Percentiles rank a stretch among this genome's conserved stretches.
phyloP scores from a whole-genome alignment of 1,140 invertebrate genomes.

The Telenomus remus region DNA sequence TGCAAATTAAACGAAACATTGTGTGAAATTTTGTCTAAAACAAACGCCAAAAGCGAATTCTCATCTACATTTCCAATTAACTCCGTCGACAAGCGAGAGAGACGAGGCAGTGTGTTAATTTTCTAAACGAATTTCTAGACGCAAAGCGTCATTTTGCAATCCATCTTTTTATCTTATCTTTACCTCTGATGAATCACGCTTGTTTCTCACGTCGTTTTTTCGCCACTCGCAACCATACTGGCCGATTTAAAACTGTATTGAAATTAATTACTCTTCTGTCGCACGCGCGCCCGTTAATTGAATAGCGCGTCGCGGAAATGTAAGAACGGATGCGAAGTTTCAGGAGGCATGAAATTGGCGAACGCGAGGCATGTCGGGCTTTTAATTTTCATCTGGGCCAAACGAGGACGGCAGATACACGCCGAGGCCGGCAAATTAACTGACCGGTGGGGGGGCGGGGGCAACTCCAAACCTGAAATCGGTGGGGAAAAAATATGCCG shows the following conservation, averaged over 20 bases:
- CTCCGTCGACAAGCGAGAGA: slow-evolving; percentile 1
- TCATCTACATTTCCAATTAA: slow-evolving; percentile 36
- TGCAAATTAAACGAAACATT: slow-evolving; percentile 16
- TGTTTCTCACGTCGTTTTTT: no score
- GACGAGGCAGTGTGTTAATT: no score
- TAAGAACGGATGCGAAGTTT: slow-evolving; percentile 59
- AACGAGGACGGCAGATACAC: slow-evolving; percentile 36
- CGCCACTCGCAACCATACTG: slow-evolving; percentile 13
- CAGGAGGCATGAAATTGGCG: slow-evolving; percentile 59
- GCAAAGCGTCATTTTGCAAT: no score
- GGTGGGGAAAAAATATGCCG: slow-evolving; percentile 45
- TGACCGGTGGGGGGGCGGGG: no score
- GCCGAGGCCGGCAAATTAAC: slow-evolving; percentile 51
- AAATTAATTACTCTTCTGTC: slow-evolving; percentile 55
- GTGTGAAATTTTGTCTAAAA: slow-evolving; percentile 22
- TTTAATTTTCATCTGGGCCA: slow-evolving; percentile 49
- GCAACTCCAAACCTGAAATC: slow-evolving; percentile 57
- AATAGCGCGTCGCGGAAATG: slow-evolving; percentile 49
- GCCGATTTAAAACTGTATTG: slow-evolving; percentile 53
- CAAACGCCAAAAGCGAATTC: not conserved
- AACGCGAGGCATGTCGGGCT: slow-evolving; percentile 41
- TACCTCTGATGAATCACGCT: no score
- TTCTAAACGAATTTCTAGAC: no score
- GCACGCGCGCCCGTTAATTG: slow-evolving; percentile 42
- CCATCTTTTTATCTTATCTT: no score